phyloP scores from a whole-genome alignment of 1,140 invertebrate species.

The Lasioglossum baleicum region DNA sequence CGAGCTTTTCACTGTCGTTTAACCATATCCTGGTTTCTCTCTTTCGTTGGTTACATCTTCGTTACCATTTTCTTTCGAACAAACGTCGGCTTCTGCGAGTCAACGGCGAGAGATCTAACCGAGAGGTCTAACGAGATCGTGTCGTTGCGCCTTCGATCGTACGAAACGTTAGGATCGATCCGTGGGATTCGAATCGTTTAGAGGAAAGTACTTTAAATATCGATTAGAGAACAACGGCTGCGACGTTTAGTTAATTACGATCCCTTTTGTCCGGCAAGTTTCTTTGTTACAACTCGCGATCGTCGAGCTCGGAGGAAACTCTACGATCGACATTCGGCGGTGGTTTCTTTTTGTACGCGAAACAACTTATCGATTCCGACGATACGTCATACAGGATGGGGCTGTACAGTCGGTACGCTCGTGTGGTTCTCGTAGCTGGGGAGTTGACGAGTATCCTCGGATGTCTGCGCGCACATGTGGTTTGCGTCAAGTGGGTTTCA shows the following conservation, averaged over 20 bases:
- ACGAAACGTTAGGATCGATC: neutral
- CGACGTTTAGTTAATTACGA: slow-evolving; percentile 13
- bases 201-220: neutral
- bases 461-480: neutral
- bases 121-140: neutral
- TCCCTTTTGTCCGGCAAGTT: neutral
- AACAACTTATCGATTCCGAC: slow-evolving; percentile 11
- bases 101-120: neutral
- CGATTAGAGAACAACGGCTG: neutral
- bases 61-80: neutral
- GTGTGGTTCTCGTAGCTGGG: neutral
- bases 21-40: slow-evolving; percentile 12
- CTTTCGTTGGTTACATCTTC: slow-evolving; percentile 1
- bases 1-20: neutral
- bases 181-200: neutral
- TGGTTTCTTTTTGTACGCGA: slow-evolving; percentile 1
- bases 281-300: no score
- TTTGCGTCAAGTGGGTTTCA: neutral
- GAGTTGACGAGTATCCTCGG: neutral
- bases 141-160: slow-evolving; percentile 4
- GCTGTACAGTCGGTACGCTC: neutral
- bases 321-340: neutral
- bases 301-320: no score
- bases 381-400: slow-evolving; percentile 6
- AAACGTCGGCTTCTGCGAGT: no score